Conservation (phyloP, 23 tunicate genomes). For the Oikopleura albicans region DNA sequence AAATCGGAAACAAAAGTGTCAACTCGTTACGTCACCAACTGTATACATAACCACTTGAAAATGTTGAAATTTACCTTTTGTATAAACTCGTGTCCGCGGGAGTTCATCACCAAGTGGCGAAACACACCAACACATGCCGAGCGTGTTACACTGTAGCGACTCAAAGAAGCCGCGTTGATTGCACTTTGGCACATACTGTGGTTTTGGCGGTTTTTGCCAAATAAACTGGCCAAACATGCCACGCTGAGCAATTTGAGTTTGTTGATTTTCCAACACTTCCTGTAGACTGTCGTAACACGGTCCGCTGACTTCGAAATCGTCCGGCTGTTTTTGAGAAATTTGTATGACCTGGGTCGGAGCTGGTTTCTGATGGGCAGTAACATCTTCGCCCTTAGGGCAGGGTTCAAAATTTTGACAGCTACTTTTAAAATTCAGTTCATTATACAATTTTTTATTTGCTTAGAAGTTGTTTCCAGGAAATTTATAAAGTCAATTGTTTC, state of each 20-base stretch:
- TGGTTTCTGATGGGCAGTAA: no score
- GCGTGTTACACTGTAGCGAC: not conserved
- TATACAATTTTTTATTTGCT: no score
- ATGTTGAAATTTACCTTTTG: not conserved
- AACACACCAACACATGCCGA: not conserved
- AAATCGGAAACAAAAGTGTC: no score
- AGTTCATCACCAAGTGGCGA: not conserved
- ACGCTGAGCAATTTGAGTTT: not conserved
- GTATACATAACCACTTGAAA: no score
- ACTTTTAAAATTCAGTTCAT: no score
- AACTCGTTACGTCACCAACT: no score
- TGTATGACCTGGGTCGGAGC: no score
- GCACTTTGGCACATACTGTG: not conserved
- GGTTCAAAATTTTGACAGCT: no score
- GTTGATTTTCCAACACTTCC: not conserved
- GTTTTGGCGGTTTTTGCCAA: not conserved
- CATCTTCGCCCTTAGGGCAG: no score
- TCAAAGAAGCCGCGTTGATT: not conserved
- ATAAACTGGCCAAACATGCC: not conserved
- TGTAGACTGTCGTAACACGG: not conserved
- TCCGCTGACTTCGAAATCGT: not conserved
- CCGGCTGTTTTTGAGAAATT: no score
- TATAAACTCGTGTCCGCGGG: not conserved
- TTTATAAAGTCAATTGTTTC: no score
- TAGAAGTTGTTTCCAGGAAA: no score